These are phyloP conservation scores for Coilia nasus DNA, from an alignment of 2,797 vertebrate species.

Conservation along the genomic window DNA sequence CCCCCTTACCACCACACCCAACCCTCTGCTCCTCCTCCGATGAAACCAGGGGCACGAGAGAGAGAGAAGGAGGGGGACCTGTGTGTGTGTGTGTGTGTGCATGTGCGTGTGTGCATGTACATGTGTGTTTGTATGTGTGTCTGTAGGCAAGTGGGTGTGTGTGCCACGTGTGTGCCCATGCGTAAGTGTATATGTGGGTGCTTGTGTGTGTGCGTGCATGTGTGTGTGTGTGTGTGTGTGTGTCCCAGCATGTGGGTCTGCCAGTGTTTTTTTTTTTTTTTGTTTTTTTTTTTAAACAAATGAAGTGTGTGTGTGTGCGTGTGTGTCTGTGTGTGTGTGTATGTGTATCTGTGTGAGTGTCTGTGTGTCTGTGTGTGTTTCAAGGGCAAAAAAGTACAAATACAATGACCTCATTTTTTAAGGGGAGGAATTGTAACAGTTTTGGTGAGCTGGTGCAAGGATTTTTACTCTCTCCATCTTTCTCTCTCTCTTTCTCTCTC, in stretches of 20 bases:
- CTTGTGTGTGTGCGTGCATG: not conserved
- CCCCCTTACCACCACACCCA: constrained; percentile 1
- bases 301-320: not conserved
- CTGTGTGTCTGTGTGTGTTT: not conserved
- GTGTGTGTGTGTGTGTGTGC: constrained; percentile 28
- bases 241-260: too few species aligned
- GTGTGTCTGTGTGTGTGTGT: constrained; percentile 4
- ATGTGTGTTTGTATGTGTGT: too few species aligned
- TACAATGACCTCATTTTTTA: not conserved
- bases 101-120: constrained; percentile 43
- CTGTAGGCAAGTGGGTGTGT: too few species aligned
- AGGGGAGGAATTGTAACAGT: not conserved
- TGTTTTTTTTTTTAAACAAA: too few species aligned
- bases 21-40: constrained; percentile 44
- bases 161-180: too few species aligned
- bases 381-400: constrained; percentile 14
- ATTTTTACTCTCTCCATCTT: not conserved
- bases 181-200: too few species aligned
- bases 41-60: constrained; percentile 62
- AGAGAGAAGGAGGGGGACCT: constrained; percentile 54
- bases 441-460: not conserved
- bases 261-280: too few species aligned
- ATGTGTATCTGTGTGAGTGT: constrained; percentile 7
- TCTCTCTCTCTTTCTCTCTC: constrained; percentile 18
- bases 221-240: not conserved